phyloP scores from a whole-genome alignment of 1,140 invertebrate genomes.

The Trinorchestia longiramus region DNA sequence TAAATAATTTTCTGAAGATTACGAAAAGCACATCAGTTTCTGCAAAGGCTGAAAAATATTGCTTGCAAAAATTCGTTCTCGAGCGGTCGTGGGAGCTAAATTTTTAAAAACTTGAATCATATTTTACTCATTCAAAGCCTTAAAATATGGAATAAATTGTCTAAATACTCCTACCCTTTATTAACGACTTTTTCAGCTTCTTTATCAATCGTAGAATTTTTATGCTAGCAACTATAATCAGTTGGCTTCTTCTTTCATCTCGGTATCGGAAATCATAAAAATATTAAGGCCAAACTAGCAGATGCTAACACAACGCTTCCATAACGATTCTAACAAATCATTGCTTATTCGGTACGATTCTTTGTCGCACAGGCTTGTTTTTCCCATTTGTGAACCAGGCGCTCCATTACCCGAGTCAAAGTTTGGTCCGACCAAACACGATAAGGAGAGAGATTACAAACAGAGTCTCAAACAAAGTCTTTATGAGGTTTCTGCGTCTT shows the following conservation, averaged over 20 bases:
- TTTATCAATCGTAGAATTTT: too few species aligned
- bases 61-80: too few species aligned
- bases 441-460: slow-evolving; percentile 51
- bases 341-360: slow-evolving; percentile 15
- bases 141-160: too few species aligned
- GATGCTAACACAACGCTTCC: background rate
- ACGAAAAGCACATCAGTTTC: too few species aligned
- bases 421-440: slow-evolving; percentile 38
- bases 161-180: too few species aligned
- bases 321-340: slow-evolving; percentile 24
- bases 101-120: too few species aligned
- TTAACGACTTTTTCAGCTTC: too few species aligned
- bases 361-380: slow-evolving; percentile 1
- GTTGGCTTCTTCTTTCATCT: background rate
- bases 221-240: background rate
- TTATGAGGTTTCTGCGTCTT: slow-evolving; percentile 49
- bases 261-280: background rate
- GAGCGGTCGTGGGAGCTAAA: too few species aligned
- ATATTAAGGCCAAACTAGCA: background rate
- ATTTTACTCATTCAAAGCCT: too few species aligned
- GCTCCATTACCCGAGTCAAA: slow-evolving; percentile 25
- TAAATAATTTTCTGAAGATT: too few species aligned
- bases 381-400: background rate
- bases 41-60: too few species aligned
- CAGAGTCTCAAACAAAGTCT: slow-evolving; percentile 47